Evolutionary conservation across 2,797 vertebrate species (phyloP), one percentile per base, ranked within the genome.

Genomic region (Paedocypris micromegethes): DNA sequence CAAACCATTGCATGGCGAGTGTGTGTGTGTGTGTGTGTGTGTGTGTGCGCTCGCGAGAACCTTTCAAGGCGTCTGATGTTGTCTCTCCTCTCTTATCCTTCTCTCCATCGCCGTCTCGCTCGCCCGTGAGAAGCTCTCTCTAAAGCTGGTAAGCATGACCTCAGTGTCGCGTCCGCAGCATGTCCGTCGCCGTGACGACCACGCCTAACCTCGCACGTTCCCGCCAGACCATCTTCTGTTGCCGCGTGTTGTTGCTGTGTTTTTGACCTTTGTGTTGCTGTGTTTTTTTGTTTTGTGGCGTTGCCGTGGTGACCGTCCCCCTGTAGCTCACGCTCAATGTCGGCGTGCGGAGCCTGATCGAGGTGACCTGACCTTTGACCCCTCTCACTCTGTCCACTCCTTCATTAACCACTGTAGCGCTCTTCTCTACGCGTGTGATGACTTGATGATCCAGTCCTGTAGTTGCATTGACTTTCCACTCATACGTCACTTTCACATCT

Each of bases 71-170:
- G 66, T 74, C 39, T 60, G 63, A 83, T 69, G 80, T 80, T 83
- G 73, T 85, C 87, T 84, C 85, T 74, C 81, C 56, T 87, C 84
- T 88, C 84, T 86, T 75, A 68, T 85, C 77, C 82, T 73, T 83
- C 82, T 77, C 81, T 66, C 72, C 74, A 68, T 74, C 78, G 79
- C 84, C 87, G 83, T 56, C 80, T 76, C 80, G 77, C 74, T 72
- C 73, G 64, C 65, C 74, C 78, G 23, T 82, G 84, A 85, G 89
- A 90, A 91, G 90, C 90, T 91, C 86, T 91, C 90, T 88, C 89
- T 91, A 80, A 91, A 90, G 88, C 88, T 91, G 90, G 90, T 91
- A 91, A 91, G 90, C 90, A 91, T 88, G 87, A 89, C 79, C 80
- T 79, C 74, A 86, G 81, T 79, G 66, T 77, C 86, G 84, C 77